Evolutionary conservation across 2,797 vertebrate genomes (phyloP).

Genomic region (Salarias fasciatus): DNA sequence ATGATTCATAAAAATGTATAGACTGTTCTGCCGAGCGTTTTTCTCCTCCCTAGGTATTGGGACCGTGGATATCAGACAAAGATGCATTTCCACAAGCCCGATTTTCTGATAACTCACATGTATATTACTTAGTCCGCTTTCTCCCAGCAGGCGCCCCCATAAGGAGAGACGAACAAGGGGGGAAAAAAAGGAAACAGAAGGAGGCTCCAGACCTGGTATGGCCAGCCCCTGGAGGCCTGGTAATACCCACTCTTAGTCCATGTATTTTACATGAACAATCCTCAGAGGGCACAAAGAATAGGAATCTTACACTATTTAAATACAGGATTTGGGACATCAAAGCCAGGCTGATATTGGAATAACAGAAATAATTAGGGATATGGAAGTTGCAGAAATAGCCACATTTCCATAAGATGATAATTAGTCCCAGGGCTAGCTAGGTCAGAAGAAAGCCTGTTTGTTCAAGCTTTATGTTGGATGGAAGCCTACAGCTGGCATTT

Average conservation of each 20-base stretch:
- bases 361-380: conserved; percentile 99
- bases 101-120: conserved; percentile 50
- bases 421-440: conserved; percentile 94
- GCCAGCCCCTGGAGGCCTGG: conserved; percentile 91
- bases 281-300: conserved; percentile 92
- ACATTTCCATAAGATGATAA: conserved; percentile 99
- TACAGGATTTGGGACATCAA: conserved; percentile 99
- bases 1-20: conserved; percentile 49
- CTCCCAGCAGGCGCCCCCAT: conserved; percentile 60
- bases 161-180: conserved; percentile 43
- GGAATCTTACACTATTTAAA: conserved; percentile 98
- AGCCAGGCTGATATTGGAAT: conserved; percentile 96
- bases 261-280: conserved; percentile 97
- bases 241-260: conserved; percentile 94
- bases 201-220: conserved; percentile 79
- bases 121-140: conserved; percentile 47
- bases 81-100: conserved; percentile 66
- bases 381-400: conserved; percentile 95
- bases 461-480: conserved; percentile 69
- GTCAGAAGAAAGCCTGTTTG: conserved; percentile 83
- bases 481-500: conserved; percentile 60
- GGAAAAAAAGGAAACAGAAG: conserved; percentile 44
- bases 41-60: conserved; percentile 38
- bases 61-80: conserved; percentile 63
- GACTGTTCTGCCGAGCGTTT: conserved; percentile 29